Conservation (phyloP, 1,140 invertebrate species). For the Leptinotarsa lineolata region DNA sequence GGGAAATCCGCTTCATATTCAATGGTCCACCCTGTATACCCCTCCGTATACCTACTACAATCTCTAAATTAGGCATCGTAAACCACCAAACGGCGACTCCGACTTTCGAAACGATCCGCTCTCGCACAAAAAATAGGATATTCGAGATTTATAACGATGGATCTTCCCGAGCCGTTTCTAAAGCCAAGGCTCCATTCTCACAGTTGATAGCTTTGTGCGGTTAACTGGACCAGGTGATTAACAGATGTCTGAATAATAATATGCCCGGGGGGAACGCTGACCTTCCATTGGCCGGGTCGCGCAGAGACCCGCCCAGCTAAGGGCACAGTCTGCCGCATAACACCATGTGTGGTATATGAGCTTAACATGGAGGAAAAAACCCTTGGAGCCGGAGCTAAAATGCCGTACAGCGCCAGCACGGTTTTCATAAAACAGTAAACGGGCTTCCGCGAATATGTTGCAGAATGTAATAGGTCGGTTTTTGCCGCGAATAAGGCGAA, state of each 20-base stretch:
- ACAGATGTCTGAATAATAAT: slow-evolving; percentile 44
- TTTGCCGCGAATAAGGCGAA: neutral
- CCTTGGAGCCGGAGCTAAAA: slow-evolving; percentile 20
- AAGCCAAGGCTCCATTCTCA: slow-evolving; percentile 8
- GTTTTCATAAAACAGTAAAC: slow-evolving; percentile 41
- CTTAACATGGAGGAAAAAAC: slow-evolving; percentile 40
- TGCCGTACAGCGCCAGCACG: neutral
- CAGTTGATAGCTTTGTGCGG: slow-evolving; percentile 40
- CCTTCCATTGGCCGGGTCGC: slow-evolving; percentile 34
- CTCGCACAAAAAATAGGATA: neutral
- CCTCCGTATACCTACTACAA: neutral
- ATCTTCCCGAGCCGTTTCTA: slow-evolving; percentile 1
- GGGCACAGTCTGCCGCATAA: slow-evolving; percentile 27
- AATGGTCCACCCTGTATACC: too few relatives aligned
- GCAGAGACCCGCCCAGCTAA: slow-evolving; percentile 6
- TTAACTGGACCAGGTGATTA: slow-evolving; percentile 43
- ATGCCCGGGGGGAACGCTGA: slow-evolving; percentile 32
- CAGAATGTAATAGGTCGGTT: slow-evolving; percentile 17
- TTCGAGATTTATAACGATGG: neutral
- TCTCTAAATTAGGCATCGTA: neutral
- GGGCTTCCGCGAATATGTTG: slow-evolving; percentile 38
- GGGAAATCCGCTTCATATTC: too few relatives aligned
- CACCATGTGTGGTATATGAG: slow-evolving; percentile 44
- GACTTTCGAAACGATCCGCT: too few relatives aligned
- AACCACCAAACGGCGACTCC: neutral